Percentiles rank a stretch among this genome's conserved stretches.
phyloP scores from a whole-genome alignment of 1,140 invertebrate species.

The Popillia japonica region DNA sequence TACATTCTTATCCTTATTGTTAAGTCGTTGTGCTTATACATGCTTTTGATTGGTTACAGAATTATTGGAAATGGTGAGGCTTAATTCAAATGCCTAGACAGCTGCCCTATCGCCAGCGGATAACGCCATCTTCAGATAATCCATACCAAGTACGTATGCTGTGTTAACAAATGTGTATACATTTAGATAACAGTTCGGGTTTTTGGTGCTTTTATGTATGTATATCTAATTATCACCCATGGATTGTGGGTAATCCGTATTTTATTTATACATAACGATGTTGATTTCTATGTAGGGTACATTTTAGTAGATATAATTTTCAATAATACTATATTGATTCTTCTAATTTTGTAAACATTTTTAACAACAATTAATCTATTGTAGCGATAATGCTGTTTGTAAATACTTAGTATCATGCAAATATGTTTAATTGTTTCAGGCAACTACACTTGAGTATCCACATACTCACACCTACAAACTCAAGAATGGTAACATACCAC shows the following conservation, averaged over 20 bases:
- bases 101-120: conserved; percentile 45
- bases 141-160: conserved; percentile 48
- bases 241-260: no score
- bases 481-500: conserved; percentile 30
- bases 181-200: no score
- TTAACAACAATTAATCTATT: no score
- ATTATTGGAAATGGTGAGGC: conserved; percentile 50
- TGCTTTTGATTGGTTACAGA: conserved; percentile 45
- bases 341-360: no score
- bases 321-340: not conserved
- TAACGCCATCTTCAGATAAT: conserved; percentile 44
- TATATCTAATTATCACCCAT: no score
- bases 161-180: not conserved
- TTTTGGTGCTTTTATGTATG: no score
- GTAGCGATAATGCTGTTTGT: no score
- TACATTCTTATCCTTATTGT: not conserved
- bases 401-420: not conserved
- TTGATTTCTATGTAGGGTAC: no score
- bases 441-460: conserved; percentile 37
- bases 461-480: conserved; percentile 35
- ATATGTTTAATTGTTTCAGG: conserved; percentile 19
- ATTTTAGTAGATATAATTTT: not conserved
- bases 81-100: conserved; percentile 50
- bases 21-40: not conserved
- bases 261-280: no score